Percentiles rank a stretch among this genome's conserved stretches.
Conservation (phyloP, 2,888 invertebrate genomes). For the Melanotus villosus region DNA sequence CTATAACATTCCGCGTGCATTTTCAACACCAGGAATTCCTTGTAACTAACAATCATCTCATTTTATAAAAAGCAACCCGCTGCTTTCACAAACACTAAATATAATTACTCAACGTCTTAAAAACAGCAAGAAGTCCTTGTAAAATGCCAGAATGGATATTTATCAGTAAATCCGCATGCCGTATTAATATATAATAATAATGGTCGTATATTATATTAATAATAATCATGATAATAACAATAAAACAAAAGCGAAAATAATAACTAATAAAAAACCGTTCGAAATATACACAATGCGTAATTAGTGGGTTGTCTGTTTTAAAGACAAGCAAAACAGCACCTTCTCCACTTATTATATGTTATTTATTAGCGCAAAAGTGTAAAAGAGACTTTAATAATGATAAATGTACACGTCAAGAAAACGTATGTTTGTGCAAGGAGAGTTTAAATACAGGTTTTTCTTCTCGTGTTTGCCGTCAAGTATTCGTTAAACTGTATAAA, state of each 20-base stretch:
- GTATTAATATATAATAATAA: no score
- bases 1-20: no score
- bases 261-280: neutral
- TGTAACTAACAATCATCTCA: no score
- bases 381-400: slow-evolving; percentile 33
- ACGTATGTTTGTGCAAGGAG: slow-evolving; percentile 3
- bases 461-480: neutral
- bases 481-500: slow-evolving; percentile 6
- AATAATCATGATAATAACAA: no score
- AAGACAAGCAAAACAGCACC: slow-evolving; percentile 15
- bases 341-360: slow-evolving; percentile 19
- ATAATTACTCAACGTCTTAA: no score
- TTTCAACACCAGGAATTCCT: no score
- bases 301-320: neutral
- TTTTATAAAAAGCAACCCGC: no score
- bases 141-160: no score
- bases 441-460: slow-evolving; percentile 11
- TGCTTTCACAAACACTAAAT: no score
- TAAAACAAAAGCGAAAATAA: neutral
- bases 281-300: slow-evolving; percentile 5
- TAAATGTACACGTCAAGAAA: slow-evolving; percentile 17
- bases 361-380: slow-evolving; percentile 31
- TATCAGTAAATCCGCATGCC: no score
- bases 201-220: no score
- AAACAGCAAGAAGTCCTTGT: no score